Percentiles rank a stretch among this genome's conserved stretches.
phyloP scores from a whole-genome alignment of 2,888 invertebrate genomes.

The Biston stratarius region DNA sequence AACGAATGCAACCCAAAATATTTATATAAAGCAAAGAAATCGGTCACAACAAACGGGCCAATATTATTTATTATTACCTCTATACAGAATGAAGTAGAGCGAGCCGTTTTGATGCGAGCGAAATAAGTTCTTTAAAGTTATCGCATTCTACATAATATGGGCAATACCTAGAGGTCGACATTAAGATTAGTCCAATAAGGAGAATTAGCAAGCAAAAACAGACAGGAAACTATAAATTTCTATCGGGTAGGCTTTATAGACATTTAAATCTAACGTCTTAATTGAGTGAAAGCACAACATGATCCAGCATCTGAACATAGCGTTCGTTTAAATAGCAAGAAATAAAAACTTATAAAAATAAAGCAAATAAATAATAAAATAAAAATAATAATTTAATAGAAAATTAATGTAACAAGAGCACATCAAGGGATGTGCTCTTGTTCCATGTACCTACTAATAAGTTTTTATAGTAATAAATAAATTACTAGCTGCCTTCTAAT shows the following conservation, averaged over 20 bases:
- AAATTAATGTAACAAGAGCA: no score
- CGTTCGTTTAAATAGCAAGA: no score
- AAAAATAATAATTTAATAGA: no score
- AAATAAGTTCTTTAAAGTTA: constrained; percentile 5
- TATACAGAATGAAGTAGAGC: background rate
- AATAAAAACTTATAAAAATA: no score
- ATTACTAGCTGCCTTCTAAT: no score
- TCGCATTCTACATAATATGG: background rate
- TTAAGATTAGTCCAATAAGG: background rate
- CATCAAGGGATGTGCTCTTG: no score
- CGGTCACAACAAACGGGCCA: background rate
- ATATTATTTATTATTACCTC: background rate
- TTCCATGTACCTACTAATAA: no score
- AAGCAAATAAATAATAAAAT: no score
- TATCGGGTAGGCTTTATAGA: background rate
- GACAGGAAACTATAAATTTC: constrained; percentile 2
- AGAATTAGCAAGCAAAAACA: background rate
- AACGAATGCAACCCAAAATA: constrained; percentile 2
- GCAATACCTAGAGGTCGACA: background rate
- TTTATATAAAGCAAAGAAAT: background rate
- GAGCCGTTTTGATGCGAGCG: background rate
- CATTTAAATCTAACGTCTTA: no score
- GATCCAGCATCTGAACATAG: no score
- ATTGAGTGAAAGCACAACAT: no score
- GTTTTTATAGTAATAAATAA: no score